Base-by-base conservation (phyloP, 2,797 vertebrate species). In the Chanos chanos region DNA sequence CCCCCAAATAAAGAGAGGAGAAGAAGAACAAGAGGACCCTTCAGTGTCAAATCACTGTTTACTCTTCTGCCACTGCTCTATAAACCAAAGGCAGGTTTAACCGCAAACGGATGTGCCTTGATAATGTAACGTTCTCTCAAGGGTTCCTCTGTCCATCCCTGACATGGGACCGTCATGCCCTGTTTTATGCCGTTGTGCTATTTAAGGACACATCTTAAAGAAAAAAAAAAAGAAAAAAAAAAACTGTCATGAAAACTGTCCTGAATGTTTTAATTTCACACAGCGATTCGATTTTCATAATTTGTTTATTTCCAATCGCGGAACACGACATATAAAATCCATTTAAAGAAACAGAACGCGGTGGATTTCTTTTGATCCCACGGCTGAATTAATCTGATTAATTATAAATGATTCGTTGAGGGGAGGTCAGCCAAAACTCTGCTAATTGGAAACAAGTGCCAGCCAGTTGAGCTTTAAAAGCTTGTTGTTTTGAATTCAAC, bases 1-100 rank as follows among this genome's bases (percentile, higher is more conserved):
- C n/a, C 61, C 70, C 74, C 62, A 78, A 85, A 89, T 83, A 86
- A 85, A 83, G 78, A 77, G 80, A 72, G 76, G 77, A 51, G 84
- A 77, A 61, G 77, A 72, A 65, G 60, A 76, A 76, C 63, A 64
- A 43, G 69, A 68, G 61, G 79, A 81, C 61, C 72, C 76, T 54
- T 79, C 77, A 84, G 75, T 84, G 77, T 83, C 74, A 62, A 61
- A 37, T 57, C 74, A 81, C 72, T 75, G 83, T 87, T 89, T 89
- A 88, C 83, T 81, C 28, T 66, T 64, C 78, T 80, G 81, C 66
- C 83, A 83, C 71, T 39, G 44, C 39, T 72, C 71, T 84, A 73
- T 88, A 87, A 87, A 89, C 80, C 57, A 24, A 40, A 15, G 13
- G 30, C 41, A 63, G 68, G 63, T 73, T 71, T 73, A 66, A 63